Evolutionary conservation across 2,797 vertebrate species (phyloP).

Genomic region (Dendrocincla fuliginosa): DNA sequence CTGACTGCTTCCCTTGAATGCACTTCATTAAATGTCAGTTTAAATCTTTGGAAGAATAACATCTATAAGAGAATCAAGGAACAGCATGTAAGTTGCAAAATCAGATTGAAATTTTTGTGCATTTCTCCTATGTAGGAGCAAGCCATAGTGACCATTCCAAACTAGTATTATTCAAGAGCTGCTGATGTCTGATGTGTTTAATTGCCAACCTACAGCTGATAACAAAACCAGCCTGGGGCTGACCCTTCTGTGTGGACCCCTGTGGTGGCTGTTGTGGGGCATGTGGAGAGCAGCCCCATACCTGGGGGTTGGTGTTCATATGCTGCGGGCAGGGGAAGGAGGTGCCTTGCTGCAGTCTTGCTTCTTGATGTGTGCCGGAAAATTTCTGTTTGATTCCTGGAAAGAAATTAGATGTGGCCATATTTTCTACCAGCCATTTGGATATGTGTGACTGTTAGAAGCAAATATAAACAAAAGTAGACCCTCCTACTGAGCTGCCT

Average conservation of each 20-base stretch:
- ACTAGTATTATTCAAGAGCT: not conserved
- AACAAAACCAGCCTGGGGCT: not conserved
- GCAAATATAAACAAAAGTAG: not conserved
- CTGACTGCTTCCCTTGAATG: not conserved
- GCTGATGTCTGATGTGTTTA: accelerated
- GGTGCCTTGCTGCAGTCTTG: not conserved
- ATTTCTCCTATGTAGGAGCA: not conserved
- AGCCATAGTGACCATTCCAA: not conserved
- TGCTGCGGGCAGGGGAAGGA: not conserved
- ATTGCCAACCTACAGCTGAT: not conserved
- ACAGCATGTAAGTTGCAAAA: not conserved
- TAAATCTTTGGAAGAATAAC: not conserved
- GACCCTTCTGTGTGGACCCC: accelerated
- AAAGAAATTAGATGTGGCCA: not conserved
- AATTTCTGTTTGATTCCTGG: not conserved
- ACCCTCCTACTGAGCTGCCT: not conserved
- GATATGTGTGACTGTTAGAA: not conserved
- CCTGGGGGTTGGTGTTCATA: not conserved
- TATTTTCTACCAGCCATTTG: accelerated
- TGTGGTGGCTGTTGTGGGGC: not conserved
- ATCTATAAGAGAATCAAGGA: not conserved
- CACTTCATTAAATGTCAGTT: not conserved
- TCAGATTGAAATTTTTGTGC: not conserved
- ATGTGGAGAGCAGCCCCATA: not conserved
- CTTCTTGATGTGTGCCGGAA: not conserved